Conservation (phyloP, 1,140 invertebrate genomes). For the Holotrichia oblita region DNA sequence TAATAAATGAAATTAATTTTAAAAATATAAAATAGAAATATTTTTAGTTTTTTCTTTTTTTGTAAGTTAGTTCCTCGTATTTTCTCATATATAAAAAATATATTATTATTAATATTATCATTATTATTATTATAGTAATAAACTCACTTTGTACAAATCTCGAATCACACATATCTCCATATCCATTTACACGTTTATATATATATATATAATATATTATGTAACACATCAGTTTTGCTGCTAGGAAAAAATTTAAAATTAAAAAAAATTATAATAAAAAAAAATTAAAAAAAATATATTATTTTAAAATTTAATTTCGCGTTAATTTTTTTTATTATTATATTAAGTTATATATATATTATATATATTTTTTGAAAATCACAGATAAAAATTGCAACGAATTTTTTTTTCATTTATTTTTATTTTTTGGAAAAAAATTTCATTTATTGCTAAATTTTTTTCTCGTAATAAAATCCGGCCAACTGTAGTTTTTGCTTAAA, state of each 20-base stretch:
- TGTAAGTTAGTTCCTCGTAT: constrained; percentile 18
- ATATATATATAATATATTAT: background rate
- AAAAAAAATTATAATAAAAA: constrained; percentile 8
- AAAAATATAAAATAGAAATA: constrained; percentile 5
- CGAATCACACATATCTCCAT: background rate
- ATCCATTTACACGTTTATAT: background rate
- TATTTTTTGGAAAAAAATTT: constrained; percentile 3
- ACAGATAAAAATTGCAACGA: constrained; percentile 51
- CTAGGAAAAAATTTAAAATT: background rate
- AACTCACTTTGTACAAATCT: constrained; percentile 24
- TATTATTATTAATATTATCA: constrained; percentile 41
- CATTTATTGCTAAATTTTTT: constrained; percentile 1
- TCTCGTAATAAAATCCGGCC: background rate
- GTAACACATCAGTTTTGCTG: background rate
- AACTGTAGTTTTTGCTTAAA: no score
- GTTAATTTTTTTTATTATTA: constrained; percentile 12
- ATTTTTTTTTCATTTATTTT: constrained; percentile 39
- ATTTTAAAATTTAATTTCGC: background rate
- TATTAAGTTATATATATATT: background rate
- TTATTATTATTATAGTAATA: constrained; percentile 33
- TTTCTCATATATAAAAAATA: constrained; percentile 33
- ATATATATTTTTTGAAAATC: constrained; percentile 44
- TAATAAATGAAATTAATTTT: background rate
- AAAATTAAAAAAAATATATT: background rate
- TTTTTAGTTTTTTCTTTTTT: constrained; percentile 10